A percentile compares a stretch with the other conserved stretches of the same genome.
These are phyloP conservation scores for Vulpes lagopus DNA, from an alignment of 2,113 vertebrate genomes.

Conservation along the genomic window DNA sequence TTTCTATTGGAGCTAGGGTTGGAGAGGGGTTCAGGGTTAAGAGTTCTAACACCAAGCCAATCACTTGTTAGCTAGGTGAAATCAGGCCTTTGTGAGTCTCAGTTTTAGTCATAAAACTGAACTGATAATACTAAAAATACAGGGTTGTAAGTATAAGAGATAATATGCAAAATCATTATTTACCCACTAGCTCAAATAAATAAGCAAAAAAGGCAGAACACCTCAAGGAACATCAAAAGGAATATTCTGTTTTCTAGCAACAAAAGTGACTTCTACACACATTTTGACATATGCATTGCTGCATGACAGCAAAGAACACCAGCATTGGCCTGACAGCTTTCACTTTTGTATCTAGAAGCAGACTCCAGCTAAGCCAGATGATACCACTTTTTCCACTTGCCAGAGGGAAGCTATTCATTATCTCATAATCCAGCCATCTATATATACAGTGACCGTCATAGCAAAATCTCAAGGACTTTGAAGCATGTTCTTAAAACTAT, in stretches of 20 bases:
- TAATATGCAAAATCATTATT: background rate
- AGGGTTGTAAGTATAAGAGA: background rate
- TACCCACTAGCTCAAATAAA: background rate
- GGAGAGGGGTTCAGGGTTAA: background rate
- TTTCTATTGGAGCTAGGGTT: background rate
- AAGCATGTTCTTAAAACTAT: background rate
- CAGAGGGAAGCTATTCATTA: background rate
- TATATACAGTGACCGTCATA: background rate
- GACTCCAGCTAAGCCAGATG: background rate
- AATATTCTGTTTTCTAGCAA: background rate
- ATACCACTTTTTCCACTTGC: background rate
- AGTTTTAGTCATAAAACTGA: conserved; percentile 26
- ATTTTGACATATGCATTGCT: background rate
- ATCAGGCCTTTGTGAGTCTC: background rate
- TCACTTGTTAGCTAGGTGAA: background rate
- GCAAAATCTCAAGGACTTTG: background rate
- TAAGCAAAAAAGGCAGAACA: background rate
- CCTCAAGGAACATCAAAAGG: conserved; percentile 11
- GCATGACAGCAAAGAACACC: background rate
- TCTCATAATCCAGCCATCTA: background rate
- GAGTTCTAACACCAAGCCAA: background rate
- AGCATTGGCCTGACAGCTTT: background rate
- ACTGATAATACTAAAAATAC: background rate
- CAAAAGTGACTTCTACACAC: background rate
- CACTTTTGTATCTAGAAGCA: background rate